phyloP scores from a whole-genome alignment of 1,140 invertebrate genomes.

The Drosophila lini region DNA sequence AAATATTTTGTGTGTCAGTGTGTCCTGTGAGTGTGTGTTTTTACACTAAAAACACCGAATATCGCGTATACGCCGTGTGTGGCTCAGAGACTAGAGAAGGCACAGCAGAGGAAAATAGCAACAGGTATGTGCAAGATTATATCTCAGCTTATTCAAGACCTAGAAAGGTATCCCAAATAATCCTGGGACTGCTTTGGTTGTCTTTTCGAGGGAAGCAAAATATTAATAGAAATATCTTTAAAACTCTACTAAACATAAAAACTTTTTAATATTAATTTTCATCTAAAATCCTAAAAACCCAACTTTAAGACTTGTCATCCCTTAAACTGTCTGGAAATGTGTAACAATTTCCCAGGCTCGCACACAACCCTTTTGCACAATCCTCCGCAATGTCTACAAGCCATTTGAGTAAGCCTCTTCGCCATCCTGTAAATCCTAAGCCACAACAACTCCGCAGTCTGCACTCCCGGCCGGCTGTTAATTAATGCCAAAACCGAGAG shows the following conservation, averaged over 20 bases:
- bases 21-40: conserved; percentile 16
- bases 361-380: conserved; percentile 9
- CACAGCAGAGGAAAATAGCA: conserved; percentile 17
- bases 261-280: no score
- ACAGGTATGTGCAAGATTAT: conserved; percentile 51
- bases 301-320: not conserved
- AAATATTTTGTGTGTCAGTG: conserved; percentile 29
- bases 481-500: conserved; percentile 68
- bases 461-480: conserved; percentile 53
- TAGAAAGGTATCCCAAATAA: not conserved
- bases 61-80: conserved; percentile 48
- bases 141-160: not conserved
- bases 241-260: no score
- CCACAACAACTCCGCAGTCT: conserved; percentile 36
- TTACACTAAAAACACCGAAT: conserved; percentile 34
- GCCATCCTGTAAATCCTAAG: conserved; percentile 14
- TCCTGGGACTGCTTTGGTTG: not conserved
- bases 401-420: conserved; percentile 24
- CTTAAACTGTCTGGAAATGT: conserved; percentile 1
- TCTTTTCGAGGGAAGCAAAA: no score
- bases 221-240: no score
- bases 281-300: no score
- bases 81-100: not conserved
- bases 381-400: conserved; percentile 16
- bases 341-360: not conserved